Base-by-base conservation (phyloP, 53 echinoderm and acorn worm species). In the Antedon mediterranea region DNA sequence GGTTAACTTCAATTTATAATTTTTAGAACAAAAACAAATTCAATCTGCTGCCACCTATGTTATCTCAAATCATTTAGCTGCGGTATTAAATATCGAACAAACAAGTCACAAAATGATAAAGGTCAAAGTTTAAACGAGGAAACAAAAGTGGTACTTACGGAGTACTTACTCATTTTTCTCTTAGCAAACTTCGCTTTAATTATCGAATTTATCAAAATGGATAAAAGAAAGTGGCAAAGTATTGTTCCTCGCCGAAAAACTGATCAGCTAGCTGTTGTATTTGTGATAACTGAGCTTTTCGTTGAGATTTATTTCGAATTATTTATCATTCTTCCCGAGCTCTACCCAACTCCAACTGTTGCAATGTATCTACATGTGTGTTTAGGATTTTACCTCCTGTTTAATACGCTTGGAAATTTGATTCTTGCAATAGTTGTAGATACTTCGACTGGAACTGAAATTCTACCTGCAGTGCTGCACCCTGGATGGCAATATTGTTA, bases 401-500 rank as follows among this genome's bases (percentile, higher is more conserved):
- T 88, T 78, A 93, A 93, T 70, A 83, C 86, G 8, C 37, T 87
- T 18, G 93, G 93, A 3, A 93, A 93, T 84, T 78, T 90, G 41
- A 34, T 90, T 57, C 79, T 93, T 88, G 71, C 83, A 3, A 90
- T 93, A 74, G 74, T 74, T 13, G 84, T 84, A 0, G 93, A 93
- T 43, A n/a, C 88, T n/a, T 82, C 90, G 0, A 72, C 86, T 23
- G 85, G 88, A 8, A 44, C 76, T 43, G 73, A 43, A 27, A 43
- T 90, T 29, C 75, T 93, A 44, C 93, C 93, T 2, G 83, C 93
- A 3, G 84, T 93, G 0, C 82, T 93, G 31, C 83, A 86, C 71
- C 90, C 93, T 4, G 88, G 83, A 2, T 93, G 93, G 93, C 41
- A 9, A 4, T 93, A 93, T 84, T 93, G 93, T 72, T 79, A 82